A percentile compares a stretch with the other conserved stretches of the same genome.
phyloP scores from a whole-genome alignment of 2,888 invertebrate genomes.

The Pardosa pseudoannulata region DNA sequence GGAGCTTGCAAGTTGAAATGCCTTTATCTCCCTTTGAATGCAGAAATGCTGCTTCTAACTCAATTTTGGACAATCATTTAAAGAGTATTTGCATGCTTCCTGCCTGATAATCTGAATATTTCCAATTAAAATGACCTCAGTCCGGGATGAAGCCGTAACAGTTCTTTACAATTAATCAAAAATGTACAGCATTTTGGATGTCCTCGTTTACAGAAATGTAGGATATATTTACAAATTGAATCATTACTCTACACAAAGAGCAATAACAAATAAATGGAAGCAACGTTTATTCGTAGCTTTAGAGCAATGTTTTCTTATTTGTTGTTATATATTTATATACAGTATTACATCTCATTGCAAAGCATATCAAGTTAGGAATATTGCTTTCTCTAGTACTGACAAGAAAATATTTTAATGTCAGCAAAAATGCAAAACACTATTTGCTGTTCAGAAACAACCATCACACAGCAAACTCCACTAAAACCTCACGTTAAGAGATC shows the following conservation, averaged over 20 bases:
- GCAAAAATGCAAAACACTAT: no score
- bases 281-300: not conserved
- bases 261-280: slow-evolving; percentile 14
- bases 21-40: slow-evolving; percentile 25
- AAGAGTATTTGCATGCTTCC: slow-evolving; percentile 14
- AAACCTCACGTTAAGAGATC: no score
- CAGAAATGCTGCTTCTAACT: slow-evolving; percentile 49
- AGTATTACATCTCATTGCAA: no score
- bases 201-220: slow-evolving; percentile 10
- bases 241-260: not conserved
- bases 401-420: no score
- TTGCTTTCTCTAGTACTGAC: no score
- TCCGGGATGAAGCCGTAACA: slow-evolving; percentile 3
- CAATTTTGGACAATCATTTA: slow-evolving; percentile 69
- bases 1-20: slow-evolving; percentile 15
- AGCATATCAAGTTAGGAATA: no score
- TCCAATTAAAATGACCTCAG: not conserved
- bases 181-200: slow-evolving; percentile 10
- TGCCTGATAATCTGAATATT: slow-evolving; percentile 12
- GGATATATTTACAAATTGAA: slow-evolving; percentile 7
- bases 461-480: no score
- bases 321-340: no score
- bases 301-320: no score
- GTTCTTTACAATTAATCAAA: slow-evolving; percentile 8
- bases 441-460: no score